A percentile compares a stretch with the other conserved stretches of the same genome.
phyloP scores from a whole-genome alignment of 2,888 invertebrate species.

The Baronia brevicornis region DNA sequence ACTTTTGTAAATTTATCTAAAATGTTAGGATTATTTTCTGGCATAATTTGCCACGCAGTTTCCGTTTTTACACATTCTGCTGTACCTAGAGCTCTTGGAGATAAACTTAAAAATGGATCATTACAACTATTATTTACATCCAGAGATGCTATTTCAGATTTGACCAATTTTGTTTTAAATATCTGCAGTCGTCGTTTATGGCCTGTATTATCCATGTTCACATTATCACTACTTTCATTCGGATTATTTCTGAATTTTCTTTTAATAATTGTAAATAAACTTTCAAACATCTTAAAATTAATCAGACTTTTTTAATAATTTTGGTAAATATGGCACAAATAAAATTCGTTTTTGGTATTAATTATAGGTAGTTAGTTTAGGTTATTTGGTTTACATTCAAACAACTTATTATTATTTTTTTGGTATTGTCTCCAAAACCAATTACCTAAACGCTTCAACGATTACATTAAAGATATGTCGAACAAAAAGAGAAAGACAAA shows the following conservation, averaged over 20 bases:
- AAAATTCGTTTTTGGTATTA: too few species aligned
- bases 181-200: constrained; percentile 48
- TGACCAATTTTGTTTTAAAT: constrained; percentile 50
- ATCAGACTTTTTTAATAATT: constrained; percentile 66
- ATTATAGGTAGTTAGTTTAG: too few species aligned
- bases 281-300: constrained; percentile 66
- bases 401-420: too few species aligned
- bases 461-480: constrained; percentile 26
- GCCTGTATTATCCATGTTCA: constrained; percentile 43
- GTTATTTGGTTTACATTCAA: too few species aligned
- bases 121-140: constrained; percentile 43
- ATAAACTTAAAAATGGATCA: constrained; percentile 64
- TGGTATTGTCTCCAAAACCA: too few species aligned
- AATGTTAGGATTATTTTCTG: constrained; percentile 63
- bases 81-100: constrained; percentile 71
- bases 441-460: too few species aligned
- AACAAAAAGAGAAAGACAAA: constrained; percentile 41
- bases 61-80: constrained; percentile 60
- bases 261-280: constrained; percentile 57
- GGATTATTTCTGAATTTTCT: constrained; percentile 57
- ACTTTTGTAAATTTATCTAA: constrained; percentile 69
- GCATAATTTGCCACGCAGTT: constrained; percentile 73
- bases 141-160: constrained; percentile 32
- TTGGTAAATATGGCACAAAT: constrained; percentile 34
- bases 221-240: constrained; percentile 37